Percentiles rank a stretch among this genome's conserved stretches.
Conservation (phyloP, 2,113 vertebrate genomes). For the Hypomesus transpacificus region DNA sequence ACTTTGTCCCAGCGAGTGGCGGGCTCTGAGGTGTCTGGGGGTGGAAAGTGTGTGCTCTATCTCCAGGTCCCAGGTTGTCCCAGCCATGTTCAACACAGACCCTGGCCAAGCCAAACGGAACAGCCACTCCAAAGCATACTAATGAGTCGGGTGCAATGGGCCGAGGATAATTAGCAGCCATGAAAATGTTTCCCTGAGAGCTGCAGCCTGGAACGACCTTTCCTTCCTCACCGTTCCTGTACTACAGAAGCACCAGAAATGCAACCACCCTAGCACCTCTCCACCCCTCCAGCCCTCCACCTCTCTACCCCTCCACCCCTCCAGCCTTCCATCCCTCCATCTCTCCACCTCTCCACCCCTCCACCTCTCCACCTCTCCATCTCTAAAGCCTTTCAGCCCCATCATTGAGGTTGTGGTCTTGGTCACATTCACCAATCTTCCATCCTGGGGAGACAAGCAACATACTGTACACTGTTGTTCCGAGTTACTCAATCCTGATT, state of each 20-base stretch:
- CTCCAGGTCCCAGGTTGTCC: constrained; percentile 24
- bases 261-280: too few species aligned
- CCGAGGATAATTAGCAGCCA: constrained; percentile 8
- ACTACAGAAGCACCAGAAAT: too few species aligned
- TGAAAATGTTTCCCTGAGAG: neutral
- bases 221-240: too few species aligned
- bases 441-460: neutral
- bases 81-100: constrained; percentile 25
- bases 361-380: neutral
- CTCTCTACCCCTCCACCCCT: too few species aligned
- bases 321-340: neutral
- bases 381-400: neutral
- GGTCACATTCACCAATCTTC: constrained; percentile 3
- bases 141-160: constrained; percentile 19
- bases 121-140: constrained; percentile 35
- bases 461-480: neutral
- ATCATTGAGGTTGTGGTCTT: constrained; percentile 17
- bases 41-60: too few species aligned
- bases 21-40: neutral
- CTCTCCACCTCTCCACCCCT: neutral
- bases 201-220: neutral
- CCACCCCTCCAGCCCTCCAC: too few species aligned
- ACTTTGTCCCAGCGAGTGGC: constrained; percentile 15
- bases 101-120: constrained; percentile 48
- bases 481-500: neutral